Base-by-base conservation (phyloP, 2,888 invertebrate species). In the Pasiphila rectangulata region DNA sequence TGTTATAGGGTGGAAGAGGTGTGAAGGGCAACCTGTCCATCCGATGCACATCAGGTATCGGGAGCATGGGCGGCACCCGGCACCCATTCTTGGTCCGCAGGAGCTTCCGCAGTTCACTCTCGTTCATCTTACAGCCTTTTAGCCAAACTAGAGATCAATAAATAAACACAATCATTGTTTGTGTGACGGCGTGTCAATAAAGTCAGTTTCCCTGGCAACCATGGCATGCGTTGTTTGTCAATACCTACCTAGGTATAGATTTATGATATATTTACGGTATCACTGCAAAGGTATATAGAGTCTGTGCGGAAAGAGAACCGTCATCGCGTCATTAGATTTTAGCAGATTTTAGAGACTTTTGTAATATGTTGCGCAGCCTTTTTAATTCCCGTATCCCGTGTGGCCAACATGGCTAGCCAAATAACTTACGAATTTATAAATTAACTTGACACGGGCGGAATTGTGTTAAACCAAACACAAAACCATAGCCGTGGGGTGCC, bases 71-170 rank as follows among this genome's bases (percentile, higher is more conserved):
- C 4, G 88, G 89, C 4, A 88, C 64, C 13, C 79, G 69, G 54
- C 88, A 84, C 12, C 85, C 84, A 72, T 85, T 83, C 67, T 86
- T 89, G 34, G 88, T 83, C 47, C 72, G 75, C 51, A 88, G 60
- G 3, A 89, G 66, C 57, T 83, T 86, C 27, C 84, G 72, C 16
- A 89, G 48, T 29, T 89, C 85, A 17, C 84, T 77, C 51, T 87
- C 88, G 24, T 88, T 69, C 88, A 88, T 88, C 54, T 55, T 64
- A 15, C 2, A 24, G 38, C 25, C 25, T 50, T 45, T 24, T 54
- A 34, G 58, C 56, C 48, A 56, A 51, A 43, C 35, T 49, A 40
- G 43, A 39, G 4, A 9, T 6, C 34, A 46, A 51, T 25, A 44
- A 40, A 44, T 37, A 42, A 55, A 54, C 32, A 46, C 25, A 52